Evolutionary conservation across 2,113 vertebrate species (phyloP).

Genomic region (Seriola aureovittata): DNA sequence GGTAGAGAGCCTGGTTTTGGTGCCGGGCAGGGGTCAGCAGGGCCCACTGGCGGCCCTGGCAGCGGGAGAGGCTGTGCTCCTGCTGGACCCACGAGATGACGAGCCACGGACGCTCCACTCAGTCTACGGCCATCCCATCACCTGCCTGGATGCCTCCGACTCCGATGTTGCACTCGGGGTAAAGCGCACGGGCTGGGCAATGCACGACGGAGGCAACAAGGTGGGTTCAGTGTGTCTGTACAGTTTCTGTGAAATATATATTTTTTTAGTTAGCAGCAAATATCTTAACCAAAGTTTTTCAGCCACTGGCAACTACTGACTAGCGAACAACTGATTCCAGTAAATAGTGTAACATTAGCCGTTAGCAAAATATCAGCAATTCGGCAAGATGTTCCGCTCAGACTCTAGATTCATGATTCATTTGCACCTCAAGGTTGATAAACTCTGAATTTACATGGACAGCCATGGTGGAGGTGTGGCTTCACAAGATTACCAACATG

Average conservation of each 20-base stretch:
- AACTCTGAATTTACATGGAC: background rate
- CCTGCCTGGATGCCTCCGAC: slow-evolving; percentile 90
- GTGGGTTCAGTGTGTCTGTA: slow-evolving; percentile 72
- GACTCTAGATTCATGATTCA: too few species aligned
- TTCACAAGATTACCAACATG: too few species aligned
- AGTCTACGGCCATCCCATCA: slow-evolving; percentile 92
- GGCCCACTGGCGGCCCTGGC: slow-evolving; percentile 84
- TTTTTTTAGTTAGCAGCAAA: too few species aligned
- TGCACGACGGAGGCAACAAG: slow-evolving; percentile 95
- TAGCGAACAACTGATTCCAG: too few species aligned
- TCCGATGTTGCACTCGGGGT: slow-evolving; percentile 89
- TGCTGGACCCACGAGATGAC: slow-evolving; percentile 85
- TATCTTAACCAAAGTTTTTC: background rate
- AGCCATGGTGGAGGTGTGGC: too few species aligned
- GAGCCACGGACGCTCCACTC: slow-evolving; percentile 87
- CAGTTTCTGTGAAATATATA: background rate
- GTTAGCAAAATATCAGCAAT: too few species aligned
- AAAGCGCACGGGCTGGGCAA: slow-evolving; percentile 91
- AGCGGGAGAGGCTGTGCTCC: slow-evolving; percentile 89
- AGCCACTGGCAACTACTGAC: too few species aligned
- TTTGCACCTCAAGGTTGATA: too few species aligned
- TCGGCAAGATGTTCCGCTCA: too few species aligned
- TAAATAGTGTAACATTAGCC: too few species aligned
- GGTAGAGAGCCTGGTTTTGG: slow-evolving; percentile 90
- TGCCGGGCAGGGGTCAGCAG: slow-evolving; percentile 83